Percentiles rank a stretch among this genome's conserved stretches.
Evolutionary conservation across 1,140 invertebrate species (phyloP).

Genomic region (Zaprionus tsacasi): DNA sequence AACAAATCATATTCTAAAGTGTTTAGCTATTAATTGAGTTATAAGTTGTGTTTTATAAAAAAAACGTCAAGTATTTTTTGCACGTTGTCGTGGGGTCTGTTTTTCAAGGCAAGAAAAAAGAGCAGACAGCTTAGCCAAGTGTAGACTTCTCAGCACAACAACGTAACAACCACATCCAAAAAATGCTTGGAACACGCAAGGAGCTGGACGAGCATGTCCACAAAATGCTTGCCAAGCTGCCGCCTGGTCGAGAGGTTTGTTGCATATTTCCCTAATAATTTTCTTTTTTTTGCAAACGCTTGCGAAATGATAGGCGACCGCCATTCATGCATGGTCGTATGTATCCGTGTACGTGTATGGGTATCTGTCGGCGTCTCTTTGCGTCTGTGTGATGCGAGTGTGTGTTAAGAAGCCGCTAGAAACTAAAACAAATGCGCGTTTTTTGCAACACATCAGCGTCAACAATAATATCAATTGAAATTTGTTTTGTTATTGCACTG

Average conservation of each 20-base stretch:
- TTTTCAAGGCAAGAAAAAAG: not conserved
- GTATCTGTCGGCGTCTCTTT: slow-evolving; percentile 43
- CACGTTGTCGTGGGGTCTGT: not conserved
- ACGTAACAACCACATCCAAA: not conserved
- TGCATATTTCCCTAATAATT: not conserved
- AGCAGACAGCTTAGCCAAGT: not conserved
- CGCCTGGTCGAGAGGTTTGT: slow-evolving; percentile 57
- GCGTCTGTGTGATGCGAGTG: slow-evolving; percentile 36
- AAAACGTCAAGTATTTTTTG: not conserved
- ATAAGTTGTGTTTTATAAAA: not conserved
- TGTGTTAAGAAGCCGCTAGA: slow-evolving; percentile 30
- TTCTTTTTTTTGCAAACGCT: slow-evolving; percentile 49
- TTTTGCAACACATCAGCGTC: slow-evolving; percentile 17
- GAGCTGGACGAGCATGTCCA: slow-evolving; percentile 66
- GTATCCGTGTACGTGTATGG: slow-evolving; percentile 37
- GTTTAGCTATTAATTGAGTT: not conserved
- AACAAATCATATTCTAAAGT: not conserved
- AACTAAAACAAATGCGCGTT: slow-evolving; percentile 33
- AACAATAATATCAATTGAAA: not conserved
- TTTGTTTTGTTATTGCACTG: slow-evolving; percentile 11
- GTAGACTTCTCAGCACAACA: slow-evolving; percentile 6
- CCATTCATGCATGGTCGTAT: slow-evolving; percentile 49
- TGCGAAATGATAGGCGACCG: slow-evolving; percentile 67
- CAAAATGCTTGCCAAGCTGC: slow-evolving; percentile 53
- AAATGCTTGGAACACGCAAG: slow-evolving; percentile 60